Evolutionary conservation across 2,113 vertebrate species (phyloP).

Genomic region (Chaetorhynchus papuensis): DNA sequence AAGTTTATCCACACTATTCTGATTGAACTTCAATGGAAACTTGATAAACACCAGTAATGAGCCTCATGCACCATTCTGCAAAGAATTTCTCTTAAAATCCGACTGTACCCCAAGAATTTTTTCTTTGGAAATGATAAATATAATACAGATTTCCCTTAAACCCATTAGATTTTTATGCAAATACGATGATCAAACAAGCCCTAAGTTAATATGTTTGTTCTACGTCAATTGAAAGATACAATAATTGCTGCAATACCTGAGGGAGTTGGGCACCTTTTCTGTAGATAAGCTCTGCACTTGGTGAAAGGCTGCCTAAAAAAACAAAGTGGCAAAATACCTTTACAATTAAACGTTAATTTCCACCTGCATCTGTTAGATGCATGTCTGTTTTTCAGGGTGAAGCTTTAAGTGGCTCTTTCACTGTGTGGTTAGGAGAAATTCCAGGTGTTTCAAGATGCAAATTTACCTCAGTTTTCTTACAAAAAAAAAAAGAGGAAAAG

Average conservation of each 20-base stretch:
- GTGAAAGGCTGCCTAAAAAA: background rate
- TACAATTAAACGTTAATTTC: background rate
- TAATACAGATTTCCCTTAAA: background rate
- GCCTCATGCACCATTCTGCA: background rate
- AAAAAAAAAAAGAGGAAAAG: background rate
- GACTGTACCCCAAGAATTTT: background rate
- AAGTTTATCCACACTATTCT: background rate
- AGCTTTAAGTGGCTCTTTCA: background rate
- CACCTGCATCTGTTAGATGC: background rate
- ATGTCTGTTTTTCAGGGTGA: background rate
- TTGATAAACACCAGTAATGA: background rate
- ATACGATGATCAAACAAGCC: background rate
- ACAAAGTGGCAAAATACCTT: background rate
- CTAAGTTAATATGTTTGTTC: background rate
- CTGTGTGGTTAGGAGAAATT: accelerated
- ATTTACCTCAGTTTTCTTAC: background rate
- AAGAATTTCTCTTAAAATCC: background rate
- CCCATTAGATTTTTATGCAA: background rate
- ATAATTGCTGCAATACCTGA: background rate
- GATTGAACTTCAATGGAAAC: background rate
- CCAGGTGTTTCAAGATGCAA: background rate
- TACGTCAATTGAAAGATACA: background rate
- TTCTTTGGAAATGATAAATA: background rate
- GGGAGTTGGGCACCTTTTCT: background rate
- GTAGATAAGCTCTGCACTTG: background rate